Conservation (phyloP, 2,888 invertebrate species). For the Tillus elongatus region DNA sequence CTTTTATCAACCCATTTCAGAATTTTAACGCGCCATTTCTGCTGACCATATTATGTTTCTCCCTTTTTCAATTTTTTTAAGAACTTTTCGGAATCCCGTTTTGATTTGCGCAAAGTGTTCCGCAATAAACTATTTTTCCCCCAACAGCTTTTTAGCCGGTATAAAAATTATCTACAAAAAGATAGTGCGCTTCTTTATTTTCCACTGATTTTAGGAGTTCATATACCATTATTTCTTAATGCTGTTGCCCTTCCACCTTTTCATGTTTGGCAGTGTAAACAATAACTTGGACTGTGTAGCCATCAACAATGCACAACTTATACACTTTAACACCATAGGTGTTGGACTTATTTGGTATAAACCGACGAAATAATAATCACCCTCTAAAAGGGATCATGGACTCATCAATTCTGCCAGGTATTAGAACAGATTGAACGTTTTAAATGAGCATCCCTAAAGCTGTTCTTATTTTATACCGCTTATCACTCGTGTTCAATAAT, state of each 20-base stretch:
- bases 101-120: slow-evolving; percentile 6
- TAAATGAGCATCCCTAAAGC: too few species aligned
- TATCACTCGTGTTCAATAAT: too few species aligned
- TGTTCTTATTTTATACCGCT: too few species aligned
- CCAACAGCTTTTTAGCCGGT: slow-evolving; percentile 4
- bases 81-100: slow-evolving; percentile 8
- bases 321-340: slow-evolving; percentile 11
- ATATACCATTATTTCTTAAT: too few species aligned
- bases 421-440: too few species aligned
- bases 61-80: slow-evolving; percentile 9
- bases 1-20: slow-evolving; percentile 13
- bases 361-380: too few species aligned
- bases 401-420: too few species aligned
- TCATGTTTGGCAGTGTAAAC: slow-evolving; percentile 12
- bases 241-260: background rate
- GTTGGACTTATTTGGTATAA: slow-evolving; percentile 9
- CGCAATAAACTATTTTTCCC: slow-evolving; percentile 10
- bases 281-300: slow-evolving; percentile 10
- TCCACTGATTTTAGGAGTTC: too few species aligned
- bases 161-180: slow-evolving; percentile 10
- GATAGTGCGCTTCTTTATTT: too few species aligned
- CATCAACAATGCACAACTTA: slow-evolving; percentile 12
- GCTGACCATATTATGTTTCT: slow-evolving; percentile 7
- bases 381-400: too few species aligned
- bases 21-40: slow-evolving; percentile 7